phyloP scores from a whole-genome alignment of 2,113 vertebrate species.

The Pollimyrus isidori region DNA sequence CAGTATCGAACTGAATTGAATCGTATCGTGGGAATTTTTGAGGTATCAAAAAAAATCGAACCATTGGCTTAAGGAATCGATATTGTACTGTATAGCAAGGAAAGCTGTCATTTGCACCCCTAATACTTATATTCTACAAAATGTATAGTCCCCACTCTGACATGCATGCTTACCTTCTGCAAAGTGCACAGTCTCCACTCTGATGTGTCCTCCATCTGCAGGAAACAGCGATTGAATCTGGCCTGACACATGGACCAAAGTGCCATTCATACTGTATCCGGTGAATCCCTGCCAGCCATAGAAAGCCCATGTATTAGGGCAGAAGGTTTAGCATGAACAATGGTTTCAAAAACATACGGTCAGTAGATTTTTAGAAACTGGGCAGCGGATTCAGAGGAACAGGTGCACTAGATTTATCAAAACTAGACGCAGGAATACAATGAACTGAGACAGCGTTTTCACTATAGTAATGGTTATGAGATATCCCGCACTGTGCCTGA shows the following conservation, averaged over 20 bases:
- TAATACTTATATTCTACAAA: too few relatives aligned
- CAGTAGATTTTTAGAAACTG: background rate
- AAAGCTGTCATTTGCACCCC: too few relatives aligned
- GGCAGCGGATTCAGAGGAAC: background rate
- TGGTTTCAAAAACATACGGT: background rate
- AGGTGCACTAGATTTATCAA: background rate
- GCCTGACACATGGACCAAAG: slow-evolving; percentile 70
- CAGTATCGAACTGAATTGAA: too few relatives aligned
- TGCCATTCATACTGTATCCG: slow-evolving; percentile 74
- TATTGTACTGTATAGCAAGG: too few relatives aligned
- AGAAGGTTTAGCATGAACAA: background rate
- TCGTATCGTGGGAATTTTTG: too few relatives aligned
- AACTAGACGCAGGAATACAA: background rate
- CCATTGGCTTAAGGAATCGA: too few relatives aligned
- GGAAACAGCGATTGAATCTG: slow-evolving; percentile 67
- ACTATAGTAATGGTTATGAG: background rate
- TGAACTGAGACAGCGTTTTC: background rate
- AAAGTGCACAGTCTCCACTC: slow-evolving; percentile 71
- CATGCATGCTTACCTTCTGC: slow-evolving; percentile 64
- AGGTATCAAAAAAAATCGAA: too few relatives aligned
- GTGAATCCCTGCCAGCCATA: slow-evolving; percentile 51
- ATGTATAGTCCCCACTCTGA: background rate
- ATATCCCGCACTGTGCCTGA: background rate
- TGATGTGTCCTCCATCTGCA: slow-evolving; percentile 78
- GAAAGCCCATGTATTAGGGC: background rate